These are phyloP conservation scores for Atherinosoma microstoma DNA, from an alignment of 2,797 vertebrate species.

Conservation along the genomic window DNA sequence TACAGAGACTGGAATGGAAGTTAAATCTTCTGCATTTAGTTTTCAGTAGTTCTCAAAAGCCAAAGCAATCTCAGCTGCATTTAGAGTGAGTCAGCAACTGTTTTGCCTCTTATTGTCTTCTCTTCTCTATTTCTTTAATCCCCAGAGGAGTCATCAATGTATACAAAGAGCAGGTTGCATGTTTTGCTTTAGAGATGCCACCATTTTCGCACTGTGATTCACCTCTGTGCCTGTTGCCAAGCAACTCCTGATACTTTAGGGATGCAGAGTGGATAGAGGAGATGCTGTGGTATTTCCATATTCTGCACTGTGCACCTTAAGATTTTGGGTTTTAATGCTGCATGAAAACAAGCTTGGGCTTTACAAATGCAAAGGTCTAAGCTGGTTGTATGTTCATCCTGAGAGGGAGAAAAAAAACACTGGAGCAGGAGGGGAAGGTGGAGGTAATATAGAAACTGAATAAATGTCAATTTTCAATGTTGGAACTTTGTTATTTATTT, in stretches of 20 bases:
- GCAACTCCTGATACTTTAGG: conserved; percentile 73
- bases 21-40: conserved; percentile 30
- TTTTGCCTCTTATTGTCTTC: background rate
- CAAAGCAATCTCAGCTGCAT: background rate
- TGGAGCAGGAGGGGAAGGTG: background rate
- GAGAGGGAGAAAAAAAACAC: background rate
- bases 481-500: background rate
- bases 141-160: conserved; percentile 23
- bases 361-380: background rate
- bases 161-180: conserved; percentile 14
- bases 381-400: background rate
- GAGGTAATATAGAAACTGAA: background rate
- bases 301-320: conserved; percentile 1
- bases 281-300: conserved; percentile 21
- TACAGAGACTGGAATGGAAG: conserved; percentile 4
- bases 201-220: conserved; percentile 63
- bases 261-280: conserved; percentile 46
- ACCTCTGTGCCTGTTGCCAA: conserved; percentile 73
- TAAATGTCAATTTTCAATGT: background rate
- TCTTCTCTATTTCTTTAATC: background rate
- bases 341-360: background rate
- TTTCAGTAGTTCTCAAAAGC: conserved; percentile 26
- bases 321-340: conserved; percentile 30
- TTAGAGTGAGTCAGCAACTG: conserved; percentile 2
- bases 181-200: conserved; percentile 51